These are phyloP conservation scores for Carassius auratus DNA, from an alignment of 2,113 vertebrate species.

Conservation along the genomic window DNA sequence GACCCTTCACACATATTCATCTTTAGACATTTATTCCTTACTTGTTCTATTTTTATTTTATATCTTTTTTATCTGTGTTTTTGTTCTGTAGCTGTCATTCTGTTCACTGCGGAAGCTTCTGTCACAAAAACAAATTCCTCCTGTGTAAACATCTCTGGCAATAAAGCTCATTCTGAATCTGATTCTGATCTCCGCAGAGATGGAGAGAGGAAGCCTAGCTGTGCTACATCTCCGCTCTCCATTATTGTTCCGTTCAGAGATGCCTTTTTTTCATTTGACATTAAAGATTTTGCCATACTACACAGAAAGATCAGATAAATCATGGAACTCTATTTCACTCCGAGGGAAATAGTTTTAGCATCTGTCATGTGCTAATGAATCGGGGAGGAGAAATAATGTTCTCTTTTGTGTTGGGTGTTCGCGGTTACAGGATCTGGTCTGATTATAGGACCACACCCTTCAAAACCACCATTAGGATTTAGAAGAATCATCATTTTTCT, in stretches of 20 bases:
- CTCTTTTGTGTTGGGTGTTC: conserved; percentile 6
- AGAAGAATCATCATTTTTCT: not conserved
- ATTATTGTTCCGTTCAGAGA: not conserved
- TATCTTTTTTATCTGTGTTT: no score
- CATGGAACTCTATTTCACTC: not conserved
- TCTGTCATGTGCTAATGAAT: conserved; percentile 12
- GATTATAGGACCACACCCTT: conserved; percentile 6
- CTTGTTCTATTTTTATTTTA: no score
- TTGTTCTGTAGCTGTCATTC: no score
- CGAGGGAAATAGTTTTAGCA: not conserved
- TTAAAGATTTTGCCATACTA: not conserved
- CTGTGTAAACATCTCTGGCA: no score
- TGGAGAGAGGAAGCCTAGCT: not conserved
- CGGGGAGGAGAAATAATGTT: not conserved
- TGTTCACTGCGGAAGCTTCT: no score
- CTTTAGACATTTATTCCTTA: no score
- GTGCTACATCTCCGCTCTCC: not conserved
- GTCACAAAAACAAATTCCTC: no score
- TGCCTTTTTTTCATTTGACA: not conserved
- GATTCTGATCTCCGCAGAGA: not conserved
- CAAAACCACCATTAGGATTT: not conserved
- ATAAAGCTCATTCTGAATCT: no score
- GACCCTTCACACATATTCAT: not conserved
- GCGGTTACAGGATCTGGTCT: not conserved
- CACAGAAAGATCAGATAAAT: conserved; percentile 14